These are phyloP conservation scores for Rhynchotus rufescens DNA, from an alignment of 2,797 vertebrate species.

Conservation along the genomic window DNA sequence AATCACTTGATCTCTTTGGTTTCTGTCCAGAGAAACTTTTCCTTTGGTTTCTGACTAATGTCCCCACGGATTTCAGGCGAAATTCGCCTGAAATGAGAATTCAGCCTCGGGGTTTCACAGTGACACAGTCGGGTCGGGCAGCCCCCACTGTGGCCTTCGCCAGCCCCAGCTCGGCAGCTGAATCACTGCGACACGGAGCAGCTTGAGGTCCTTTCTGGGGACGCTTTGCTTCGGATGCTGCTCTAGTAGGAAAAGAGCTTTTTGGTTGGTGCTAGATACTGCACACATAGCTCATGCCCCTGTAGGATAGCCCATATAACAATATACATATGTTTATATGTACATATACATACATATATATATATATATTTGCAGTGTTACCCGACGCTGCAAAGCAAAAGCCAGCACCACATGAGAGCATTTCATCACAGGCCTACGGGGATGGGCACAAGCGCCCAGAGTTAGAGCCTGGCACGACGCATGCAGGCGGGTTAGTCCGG, in stretches of 20 bases:
- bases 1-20: rapidly evolving
- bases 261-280: background rate
- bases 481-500: too few species aligned
- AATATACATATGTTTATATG: too few species aligned
- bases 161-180: background rate
- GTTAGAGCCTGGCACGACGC: too few species aligned
- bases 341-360: too few species aligned
- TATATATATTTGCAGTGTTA: too few species aligned
- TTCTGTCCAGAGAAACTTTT: background rate
- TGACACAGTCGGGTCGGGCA: background rate
- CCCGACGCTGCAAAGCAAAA: too few species aligned
- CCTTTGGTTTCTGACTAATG: slow-evolving; percentile 25
- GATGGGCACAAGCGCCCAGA: too few species aligned
- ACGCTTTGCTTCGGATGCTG: background rate
- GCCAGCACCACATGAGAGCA: too few species aligned
- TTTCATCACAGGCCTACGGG: too few species aligned
- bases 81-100: background rate
- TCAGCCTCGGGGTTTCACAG: background rate
- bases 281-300: background rate
- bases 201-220: background rate
- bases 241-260: background rate
- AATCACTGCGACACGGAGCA: background rate
- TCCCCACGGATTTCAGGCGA: background rate
- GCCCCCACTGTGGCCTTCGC: too few species aligned
- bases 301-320: too few species aligned